Conservation (phyloP, 2,888 invertebrate genomes). For the Balanococcus diminutus region DNA sequence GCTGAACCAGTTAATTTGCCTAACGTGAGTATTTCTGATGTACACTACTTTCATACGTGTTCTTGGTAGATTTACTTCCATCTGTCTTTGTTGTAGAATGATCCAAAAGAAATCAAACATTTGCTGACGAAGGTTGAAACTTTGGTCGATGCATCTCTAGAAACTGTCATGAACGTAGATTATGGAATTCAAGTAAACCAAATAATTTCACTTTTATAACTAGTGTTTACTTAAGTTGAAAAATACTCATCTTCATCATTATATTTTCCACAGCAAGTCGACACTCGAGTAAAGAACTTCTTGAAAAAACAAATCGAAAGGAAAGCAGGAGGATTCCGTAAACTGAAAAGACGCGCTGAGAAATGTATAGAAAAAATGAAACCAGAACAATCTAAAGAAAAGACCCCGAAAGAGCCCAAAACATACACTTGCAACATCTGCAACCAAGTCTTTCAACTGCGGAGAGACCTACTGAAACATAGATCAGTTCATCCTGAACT, state of each 20-base stretch:
- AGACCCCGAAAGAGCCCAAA: not conserved
- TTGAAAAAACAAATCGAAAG: slow-evolving; percentile 18
- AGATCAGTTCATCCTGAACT: not conserved
- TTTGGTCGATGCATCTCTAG: not conserved
- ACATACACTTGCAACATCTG: slow-evolving; percentile 29
- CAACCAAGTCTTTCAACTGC: not conserved
- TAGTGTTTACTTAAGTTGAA: not conserved
- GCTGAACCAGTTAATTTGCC: not conserved
- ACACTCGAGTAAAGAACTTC: not conserved
- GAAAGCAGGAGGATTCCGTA: not conserved
- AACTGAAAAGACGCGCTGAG: not conserved
- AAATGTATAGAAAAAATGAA: not conserved
- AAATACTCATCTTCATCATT: not conserved
- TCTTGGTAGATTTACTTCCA: not conserved
- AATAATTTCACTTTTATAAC: not conserved
- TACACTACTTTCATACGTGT: not conserved
- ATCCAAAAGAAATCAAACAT: not conserved
- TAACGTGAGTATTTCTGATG: not conserved
- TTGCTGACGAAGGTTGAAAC: not conserved
- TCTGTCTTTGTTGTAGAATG: not conserved
- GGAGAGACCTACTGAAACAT: not conserved
- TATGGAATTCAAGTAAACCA: not conserved
- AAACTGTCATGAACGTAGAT: not conserved
- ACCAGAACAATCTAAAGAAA: not conserved
- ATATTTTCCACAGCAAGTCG: not conserved